Percentiles rank a stretch among this genome's conserved stretches.
Conservation (phyloP, 2,888 invertebrate species). For the Caenorhabditis sp. region DNA sequence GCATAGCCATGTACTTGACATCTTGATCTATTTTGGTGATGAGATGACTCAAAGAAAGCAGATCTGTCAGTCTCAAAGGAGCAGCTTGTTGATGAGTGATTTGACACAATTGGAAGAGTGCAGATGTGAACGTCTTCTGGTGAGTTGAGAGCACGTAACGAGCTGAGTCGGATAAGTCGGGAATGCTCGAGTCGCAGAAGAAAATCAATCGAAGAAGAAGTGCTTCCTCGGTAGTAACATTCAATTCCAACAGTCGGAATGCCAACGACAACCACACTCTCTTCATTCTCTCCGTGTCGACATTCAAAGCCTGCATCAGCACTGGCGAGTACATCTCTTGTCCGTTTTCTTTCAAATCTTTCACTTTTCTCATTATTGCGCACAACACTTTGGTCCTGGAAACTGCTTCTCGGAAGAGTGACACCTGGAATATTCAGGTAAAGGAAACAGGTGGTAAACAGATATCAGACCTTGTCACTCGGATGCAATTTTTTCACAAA, state of each 20-base stretch:
- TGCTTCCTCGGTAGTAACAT: neutral
- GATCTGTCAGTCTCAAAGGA: slow-evolving; percentile 22
- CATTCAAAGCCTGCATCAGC: neutral
- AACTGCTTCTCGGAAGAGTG: neutral
- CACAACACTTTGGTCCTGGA: neutral
- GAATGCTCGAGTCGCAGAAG: neutral
- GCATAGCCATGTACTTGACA: neutral
- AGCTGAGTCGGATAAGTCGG: neutral
- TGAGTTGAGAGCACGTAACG: slow-evolving; percentile 2
- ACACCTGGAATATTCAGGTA: neutral
- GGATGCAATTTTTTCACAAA: neutral
- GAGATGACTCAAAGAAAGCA: slow-evolving; percentile 33
- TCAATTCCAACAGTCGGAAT: neutral
- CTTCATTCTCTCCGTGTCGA: neutral
- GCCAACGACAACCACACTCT: neutral
- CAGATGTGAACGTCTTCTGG: slow-evolving; percentile 24
- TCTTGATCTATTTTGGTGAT: slow-evolving; percentile 27
- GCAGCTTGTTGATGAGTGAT: slow-evolving; percentile 20
- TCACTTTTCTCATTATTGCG: neutral
- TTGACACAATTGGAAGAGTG: slow-evolving; percentile 34
- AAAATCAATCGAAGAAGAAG: neutral
- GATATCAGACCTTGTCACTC: neutral
- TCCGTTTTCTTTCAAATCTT: neutral
- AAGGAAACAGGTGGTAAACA: neutral
- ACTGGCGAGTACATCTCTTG: neutral